Conservation (phyloP, 2,113 vertebrate genomes). For the Corvus cornix region DNA sequence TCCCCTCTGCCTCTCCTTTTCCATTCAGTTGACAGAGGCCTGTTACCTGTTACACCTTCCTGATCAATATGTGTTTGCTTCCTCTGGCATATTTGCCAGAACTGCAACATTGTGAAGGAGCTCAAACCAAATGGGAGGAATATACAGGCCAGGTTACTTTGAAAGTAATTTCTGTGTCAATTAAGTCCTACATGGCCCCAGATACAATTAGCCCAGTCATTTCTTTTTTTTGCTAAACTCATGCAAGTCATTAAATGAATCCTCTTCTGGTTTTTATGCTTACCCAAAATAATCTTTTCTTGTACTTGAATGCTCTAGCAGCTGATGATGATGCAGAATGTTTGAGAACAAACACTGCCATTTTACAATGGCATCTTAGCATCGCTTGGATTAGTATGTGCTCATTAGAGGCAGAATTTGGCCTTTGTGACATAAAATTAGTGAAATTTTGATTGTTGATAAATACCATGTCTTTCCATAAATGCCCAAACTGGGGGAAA, state of each 20-base stretch:
- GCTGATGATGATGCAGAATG: background rate
- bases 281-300: background rate
- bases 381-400: background rate
- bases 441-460: background rate
- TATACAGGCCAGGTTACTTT: background rate
- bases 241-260: background rate
- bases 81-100: background rate
- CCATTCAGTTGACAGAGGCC: background rate
- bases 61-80: background rate
- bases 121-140: background rate
- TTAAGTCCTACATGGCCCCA: background rate
- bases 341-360: background rate
- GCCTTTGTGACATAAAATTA: background rate
- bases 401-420: background rate
- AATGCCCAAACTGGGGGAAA: background rate
- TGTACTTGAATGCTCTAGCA: background rate
- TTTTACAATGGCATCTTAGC: background rate
- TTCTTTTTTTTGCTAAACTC: background rate
- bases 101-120: background rate
- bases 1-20: background rate
- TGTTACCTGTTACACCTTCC: background rate
- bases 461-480: background rate
- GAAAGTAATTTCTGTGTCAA: background rate
- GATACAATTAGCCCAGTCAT: background rate
- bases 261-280: background rate